These are phyloP conservation scores for Parnassius apollo DNA, from an alignment of 2,888 invertebrate species.

Conservation along the genomic window DNA sequence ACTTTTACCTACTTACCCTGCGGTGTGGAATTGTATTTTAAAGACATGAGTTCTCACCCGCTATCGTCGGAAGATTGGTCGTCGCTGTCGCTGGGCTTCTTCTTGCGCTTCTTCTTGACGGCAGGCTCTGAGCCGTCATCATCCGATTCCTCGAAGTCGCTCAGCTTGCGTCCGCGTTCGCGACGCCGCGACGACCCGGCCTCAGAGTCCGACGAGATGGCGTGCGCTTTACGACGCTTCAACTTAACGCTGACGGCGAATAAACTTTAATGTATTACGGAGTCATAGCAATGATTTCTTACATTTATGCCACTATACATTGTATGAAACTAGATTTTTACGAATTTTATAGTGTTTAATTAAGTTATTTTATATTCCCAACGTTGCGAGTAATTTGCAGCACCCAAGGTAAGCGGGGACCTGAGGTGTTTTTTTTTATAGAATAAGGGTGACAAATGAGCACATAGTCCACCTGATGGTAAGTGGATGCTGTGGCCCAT, in stretches of 20 bases:
- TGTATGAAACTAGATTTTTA: too few species aligned
- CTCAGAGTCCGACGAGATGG: slow-evolving; percentile 70
- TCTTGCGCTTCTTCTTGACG: slow-evolving; percentile 60
- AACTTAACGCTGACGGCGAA: slow-evolving; percentile 51
- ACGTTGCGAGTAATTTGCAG: too few species aligned
- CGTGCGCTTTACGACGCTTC: slow-evolving; percentile 61
- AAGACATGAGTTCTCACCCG: slow-evolving; percentile 41
- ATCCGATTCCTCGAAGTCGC: slow-evolving; percentile 68
- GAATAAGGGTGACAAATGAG: too few species aligned
- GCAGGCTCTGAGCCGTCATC: slow-evolving; percentile 50
- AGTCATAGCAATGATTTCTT: too few species aligned
- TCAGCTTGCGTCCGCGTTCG: slow-evolving; percentile 41
- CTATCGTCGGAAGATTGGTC: slow-evolving; percentile 51
- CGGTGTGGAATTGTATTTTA: slow-evolving; percentile 2
- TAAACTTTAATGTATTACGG: not conserved
- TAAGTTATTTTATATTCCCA: too few species aligned
- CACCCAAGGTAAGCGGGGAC: too few species aligned
- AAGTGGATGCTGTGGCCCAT: too few species aligned
- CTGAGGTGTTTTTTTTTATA: too few species aligned
- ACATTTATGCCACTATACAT: too few species aligned
- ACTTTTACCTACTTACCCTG: not conserved
- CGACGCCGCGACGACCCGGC: slow-evolving; percentile 55
- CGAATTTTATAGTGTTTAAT: too few species aligned
- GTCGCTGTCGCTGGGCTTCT: slow-evolving; percentile 59
- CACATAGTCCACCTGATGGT: too few species aligned